Evolutionary conservation across 2,888 invertebrate species (phyloP).

Genomic region (Dryococelus australis): DNA sequence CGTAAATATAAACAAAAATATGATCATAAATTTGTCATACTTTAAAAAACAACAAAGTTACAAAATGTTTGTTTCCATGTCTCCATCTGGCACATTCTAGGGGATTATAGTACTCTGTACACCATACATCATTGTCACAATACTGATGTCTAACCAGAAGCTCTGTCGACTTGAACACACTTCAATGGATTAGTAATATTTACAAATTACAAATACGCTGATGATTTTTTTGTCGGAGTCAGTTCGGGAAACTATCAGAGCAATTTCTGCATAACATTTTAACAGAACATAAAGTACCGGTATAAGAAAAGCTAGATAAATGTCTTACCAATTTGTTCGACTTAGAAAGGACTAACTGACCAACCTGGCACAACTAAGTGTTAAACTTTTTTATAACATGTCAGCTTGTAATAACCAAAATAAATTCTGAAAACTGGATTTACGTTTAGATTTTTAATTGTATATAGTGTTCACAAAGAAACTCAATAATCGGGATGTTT

Average conservation of each 20-base stretch:
- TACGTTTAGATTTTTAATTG: background rate
- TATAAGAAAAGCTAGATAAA: background rate
- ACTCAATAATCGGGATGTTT: too few species aligned
- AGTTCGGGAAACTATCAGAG: background rate
- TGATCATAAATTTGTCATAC: too few species aligned
- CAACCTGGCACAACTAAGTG: too few species aligned
- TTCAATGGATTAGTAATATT: conserved; percentile 9
- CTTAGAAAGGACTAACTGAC: background rate
- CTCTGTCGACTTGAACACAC: background rate
- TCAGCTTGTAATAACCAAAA: background rate
- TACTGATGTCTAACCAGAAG: background rate
- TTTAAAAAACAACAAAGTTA: background rate
- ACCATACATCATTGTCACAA: background rate
- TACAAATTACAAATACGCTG: background rate
- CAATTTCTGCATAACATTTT: background rate
- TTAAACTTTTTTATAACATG: background rate
- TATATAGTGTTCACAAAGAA: too few species aligned
- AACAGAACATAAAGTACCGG: background rate
- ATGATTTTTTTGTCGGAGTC: background rate
- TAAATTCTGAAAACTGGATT: background rate
- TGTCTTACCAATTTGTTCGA: background rate
- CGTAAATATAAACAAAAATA: background rate
- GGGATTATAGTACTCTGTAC: conserved; percentile 6
- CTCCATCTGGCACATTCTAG: background rate
- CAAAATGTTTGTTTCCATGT: background rate